Conservation (phyloP, 1,140 invertebrate species). For the Drosophila equinoxialis region DNA sequence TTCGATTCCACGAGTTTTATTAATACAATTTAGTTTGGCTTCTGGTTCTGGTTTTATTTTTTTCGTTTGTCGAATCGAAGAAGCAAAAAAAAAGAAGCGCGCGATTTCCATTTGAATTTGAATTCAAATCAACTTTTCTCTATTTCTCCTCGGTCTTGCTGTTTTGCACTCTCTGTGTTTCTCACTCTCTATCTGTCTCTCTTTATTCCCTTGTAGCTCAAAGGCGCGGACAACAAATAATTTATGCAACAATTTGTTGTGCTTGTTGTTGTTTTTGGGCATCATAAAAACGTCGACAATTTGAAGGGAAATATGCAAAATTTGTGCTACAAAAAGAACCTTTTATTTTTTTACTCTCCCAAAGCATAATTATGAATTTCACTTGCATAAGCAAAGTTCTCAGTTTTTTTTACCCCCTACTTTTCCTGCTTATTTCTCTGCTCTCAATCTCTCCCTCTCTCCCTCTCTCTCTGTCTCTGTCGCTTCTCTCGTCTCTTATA, state of each 20-base stretch:
- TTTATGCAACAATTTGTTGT: slow-evolving; percentile 43
- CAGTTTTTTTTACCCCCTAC: not conserved
- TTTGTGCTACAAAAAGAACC: slow-evolving; percentile 50
- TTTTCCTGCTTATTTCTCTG: not conserved
- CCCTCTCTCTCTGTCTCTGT: slow-evolving; percentile 8
- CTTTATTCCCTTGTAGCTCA: slow-evolving; percentile 7
- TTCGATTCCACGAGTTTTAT: slow-evolving; percentile 23
- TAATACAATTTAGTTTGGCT: slow-evolving; percentile 40
- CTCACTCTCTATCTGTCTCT: not conserved
- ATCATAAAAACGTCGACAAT: slow-evolving; percentile 17
- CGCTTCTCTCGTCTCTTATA: not conserved
- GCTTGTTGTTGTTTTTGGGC: not conserved
- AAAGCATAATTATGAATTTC: slow-evolving; percentile 51
- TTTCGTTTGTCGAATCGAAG: not conserved
- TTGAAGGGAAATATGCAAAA: slow-evolving; percentile 52
- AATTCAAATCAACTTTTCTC: slow-evolving; percentile 56
- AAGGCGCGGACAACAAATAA: slow-evolving; percentile 42
- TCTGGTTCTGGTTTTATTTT: not conserved
- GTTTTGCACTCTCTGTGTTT: not conserved
- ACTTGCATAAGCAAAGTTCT: slow-evolving; percentile 32
- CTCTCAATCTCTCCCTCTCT: not conserved
- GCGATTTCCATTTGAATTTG: slow-evolving; percentile 54
- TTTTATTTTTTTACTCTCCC: slow-evolving; percentile 10
- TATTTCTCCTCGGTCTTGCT: not conserved
- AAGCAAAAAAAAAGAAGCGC: not conserved